Evolutionary conservation across 2,888 invertebrate species (phyloP).

Genomic region (Cerastoderma edule): DNA sequence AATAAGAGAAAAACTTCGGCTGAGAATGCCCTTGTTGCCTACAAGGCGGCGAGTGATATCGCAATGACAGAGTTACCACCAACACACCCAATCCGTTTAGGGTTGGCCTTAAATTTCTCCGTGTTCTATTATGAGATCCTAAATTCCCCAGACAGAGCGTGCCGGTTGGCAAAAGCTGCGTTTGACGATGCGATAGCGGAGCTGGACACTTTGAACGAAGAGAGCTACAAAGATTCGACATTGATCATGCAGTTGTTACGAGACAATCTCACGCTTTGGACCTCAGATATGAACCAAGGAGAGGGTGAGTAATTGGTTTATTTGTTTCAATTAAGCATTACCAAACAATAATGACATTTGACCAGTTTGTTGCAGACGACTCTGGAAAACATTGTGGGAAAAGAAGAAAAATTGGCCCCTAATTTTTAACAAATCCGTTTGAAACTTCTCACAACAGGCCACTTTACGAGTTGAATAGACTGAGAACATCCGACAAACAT

Average conservation of each 20-base stretch:
- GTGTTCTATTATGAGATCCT: slow-evolving; percentile 99
- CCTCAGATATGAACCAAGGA: slow-evolving; percentile 92
- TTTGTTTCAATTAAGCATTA: not conserved
- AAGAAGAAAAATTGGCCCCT: too few species aligned
- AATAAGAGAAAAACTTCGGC: slow-evolving; percentile 98
- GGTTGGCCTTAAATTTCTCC: slow-evolving; percentile 98
- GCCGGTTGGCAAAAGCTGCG: slow-evolving; percentile 96
- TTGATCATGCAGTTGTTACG: slow-evolving; percentile 99
- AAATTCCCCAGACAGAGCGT: slow-evolving; percentile 98
- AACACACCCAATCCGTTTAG: slow-evolving; percentile 98
- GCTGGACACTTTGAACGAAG: slow-evolving; percentile 98
- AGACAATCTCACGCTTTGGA: slow-evolving; percentile 99
- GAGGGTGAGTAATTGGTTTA: slow-evolving; percentile 61
- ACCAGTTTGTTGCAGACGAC: too few species aligned
- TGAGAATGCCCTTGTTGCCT: slow-evolving; percentile 96
- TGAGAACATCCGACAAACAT: too few species aligned
- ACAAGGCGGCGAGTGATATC: slow-evolving; percentile 98
- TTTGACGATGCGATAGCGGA: slow-evolving; percentile 99
- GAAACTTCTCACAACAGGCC: too few species aligned
- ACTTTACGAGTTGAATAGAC: too few species aligned
- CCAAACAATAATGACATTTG: too few species aligned
- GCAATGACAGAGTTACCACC: slow-evolving; percentile 98
- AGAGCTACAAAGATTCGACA: slow-evolving; percentile 98
- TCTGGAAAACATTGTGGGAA: too few species aligned
- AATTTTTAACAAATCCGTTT: too few species aligned